phyloP scores from a whole-genome alignment of 2,888 invertebrate genomes.

The Phanerotoma sp. region DNA sequence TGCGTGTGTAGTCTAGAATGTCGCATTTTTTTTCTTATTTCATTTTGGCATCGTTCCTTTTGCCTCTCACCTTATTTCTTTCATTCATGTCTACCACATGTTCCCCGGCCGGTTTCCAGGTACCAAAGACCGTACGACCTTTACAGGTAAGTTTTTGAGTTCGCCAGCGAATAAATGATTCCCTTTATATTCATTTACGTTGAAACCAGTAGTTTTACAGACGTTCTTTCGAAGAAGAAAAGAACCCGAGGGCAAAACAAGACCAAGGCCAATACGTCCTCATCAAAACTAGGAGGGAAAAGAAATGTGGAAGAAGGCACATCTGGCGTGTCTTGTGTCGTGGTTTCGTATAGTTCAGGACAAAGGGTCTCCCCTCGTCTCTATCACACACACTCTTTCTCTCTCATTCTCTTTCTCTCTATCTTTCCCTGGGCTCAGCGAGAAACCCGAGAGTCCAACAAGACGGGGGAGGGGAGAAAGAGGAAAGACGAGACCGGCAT shows the following conservation, averaged over 20 bases:
- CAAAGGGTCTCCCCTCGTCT: conserved; percentile 18
- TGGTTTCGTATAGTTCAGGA: conserved; percentile 1
- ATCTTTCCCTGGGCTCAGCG: no score
- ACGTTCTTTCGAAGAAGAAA: neutral
- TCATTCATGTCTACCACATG: conserved; percentile 12
- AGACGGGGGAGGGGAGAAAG: no score
- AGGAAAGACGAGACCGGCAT: neutral
- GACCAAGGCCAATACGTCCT: neutral
- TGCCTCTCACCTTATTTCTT: neutral
- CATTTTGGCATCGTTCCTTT: neutral
- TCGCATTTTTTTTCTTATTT: neutral
- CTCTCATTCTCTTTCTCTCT: conserved; percentile 22
- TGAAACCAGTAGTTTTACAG: no score
- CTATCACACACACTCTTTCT: conserved; percentile 12
- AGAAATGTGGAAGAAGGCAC: conserved; percentile 5
- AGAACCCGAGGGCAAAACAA: neutral
- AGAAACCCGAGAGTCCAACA: conserved; percentile 18
- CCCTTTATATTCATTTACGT: no score
- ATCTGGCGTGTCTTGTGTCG: conserved; percentile 9
- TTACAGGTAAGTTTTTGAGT: neutral
- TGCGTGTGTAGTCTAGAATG: neutral
- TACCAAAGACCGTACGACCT: conserved; percentile 22
- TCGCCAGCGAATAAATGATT: neutral
- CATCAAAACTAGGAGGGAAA: neutral
- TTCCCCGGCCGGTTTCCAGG: conserved; percentile 20